phyloP scores from a whole-genome alignment of 2,113 vertebrate species.

The Tachysurus fulvidraco region DNA sequence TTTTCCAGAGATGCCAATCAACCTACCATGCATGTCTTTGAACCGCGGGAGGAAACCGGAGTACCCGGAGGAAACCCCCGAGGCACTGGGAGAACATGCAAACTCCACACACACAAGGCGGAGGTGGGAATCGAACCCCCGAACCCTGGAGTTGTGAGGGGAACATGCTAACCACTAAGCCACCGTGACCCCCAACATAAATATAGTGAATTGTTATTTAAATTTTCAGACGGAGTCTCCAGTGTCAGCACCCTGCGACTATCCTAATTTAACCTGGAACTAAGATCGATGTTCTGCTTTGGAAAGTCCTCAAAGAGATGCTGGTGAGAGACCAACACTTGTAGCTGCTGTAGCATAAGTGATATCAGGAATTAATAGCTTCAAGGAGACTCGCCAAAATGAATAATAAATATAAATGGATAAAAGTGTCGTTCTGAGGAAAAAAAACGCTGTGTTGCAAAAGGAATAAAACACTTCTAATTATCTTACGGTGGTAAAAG shows the following conservation, averaged over 20 bases:
- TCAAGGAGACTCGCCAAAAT: no score
- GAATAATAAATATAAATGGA: not conserved
- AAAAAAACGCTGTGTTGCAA: not conserved
- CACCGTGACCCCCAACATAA: no score
- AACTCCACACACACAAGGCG: no score
- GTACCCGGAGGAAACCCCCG: no score
- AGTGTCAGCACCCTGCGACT: not conserved
- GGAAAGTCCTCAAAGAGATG: not conserved
- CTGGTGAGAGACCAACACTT: not conserved
- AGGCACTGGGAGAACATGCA: no score
- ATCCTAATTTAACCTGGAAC: not conserved
- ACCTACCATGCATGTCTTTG: no score
- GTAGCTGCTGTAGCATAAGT: not conserved
- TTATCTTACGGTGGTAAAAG: not conserved
- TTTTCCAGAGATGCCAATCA: no score
- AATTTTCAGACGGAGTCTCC: not conserved
- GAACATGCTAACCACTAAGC: no score
- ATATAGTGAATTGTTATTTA: not conserved
- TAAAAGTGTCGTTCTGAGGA: not conserved
- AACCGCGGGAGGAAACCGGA: no score
- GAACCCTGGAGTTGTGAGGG: no score
- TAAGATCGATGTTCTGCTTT: not conserved
- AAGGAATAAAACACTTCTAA: not conserved
- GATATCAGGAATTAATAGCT: not conserved
- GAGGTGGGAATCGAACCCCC: no score